Evolutionary conservation across 2,113 vertebrate species (phyloP), one percentile per base, ranked within the genome.

Genomic region (Etheostoma cragini): DNA sequence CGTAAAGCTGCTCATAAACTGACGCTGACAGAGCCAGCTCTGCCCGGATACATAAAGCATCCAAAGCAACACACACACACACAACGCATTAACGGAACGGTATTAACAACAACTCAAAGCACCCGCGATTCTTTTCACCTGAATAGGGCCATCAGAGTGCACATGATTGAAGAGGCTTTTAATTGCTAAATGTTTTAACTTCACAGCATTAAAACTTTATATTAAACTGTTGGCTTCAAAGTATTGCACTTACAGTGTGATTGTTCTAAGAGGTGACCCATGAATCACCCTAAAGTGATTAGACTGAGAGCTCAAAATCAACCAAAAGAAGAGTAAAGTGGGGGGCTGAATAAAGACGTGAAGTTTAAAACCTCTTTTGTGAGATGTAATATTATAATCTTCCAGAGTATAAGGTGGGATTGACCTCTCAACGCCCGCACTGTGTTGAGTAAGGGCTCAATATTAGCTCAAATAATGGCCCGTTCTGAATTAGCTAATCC

Each of bases 1-100:
- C 88, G 22, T 94, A 91, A 94, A 94, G 91, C 78, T 19, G 69
- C 85, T 88, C 82, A 53, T 93, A 90, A 93, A 93, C 74, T 49
- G 77, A 89, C 89, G 85, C 84, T 80, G 85, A 85, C 87, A 81
- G 82, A 72, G 84, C 73, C 42, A 56, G 67, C 76, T 65, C 57
- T 60, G 78, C 78, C 82, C 87, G 72, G 63, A 86, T 76, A 72
- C 85, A 85, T 82, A 76, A 85, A 88, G 73, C 82, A 69, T 65
- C 79, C 78, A 71, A 68, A 69, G 78, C 74, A 58, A 74, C 76
- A 76, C 66, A 26, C 30, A 30, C 30, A 30, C 30, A 76, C 26
- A 74, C 38, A 70, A 61, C n/a, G 17, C 72, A 75, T 78, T 72
- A 80, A 80, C 30, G 26, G 71, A 35, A 17, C 10, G 0, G 53